Conservation (phyloP, 1,140 invertebrate genomes). For the Caerostris darwini region DNA sequence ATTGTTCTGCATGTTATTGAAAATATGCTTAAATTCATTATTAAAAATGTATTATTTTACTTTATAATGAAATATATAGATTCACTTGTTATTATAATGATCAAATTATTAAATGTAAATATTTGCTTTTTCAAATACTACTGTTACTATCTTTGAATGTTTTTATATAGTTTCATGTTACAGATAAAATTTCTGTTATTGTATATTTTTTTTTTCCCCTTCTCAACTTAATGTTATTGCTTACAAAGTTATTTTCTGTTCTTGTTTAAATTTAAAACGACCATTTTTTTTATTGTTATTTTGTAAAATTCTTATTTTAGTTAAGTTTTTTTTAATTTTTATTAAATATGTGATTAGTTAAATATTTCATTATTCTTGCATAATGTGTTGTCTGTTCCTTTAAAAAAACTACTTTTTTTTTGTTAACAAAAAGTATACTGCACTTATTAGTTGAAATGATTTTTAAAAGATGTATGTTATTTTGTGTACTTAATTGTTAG, state of each 20-base stretch:
- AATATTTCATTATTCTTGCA: not conserved
- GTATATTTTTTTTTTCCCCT: too few species aligned
- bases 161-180: too few species aligned
- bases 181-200: too few species aligned
- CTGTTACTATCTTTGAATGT: too few species aligned
- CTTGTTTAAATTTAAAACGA: too few species aligned
- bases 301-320: too few species aligned
- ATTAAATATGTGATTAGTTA: not conserved
- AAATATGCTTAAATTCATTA: not conserved
- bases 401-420: not conserved
- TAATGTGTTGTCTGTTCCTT: not conserved
- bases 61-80: not conserved
- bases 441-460: not conserved
- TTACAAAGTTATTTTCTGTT: too few species aligned
- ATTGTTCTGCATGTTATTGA: slow-evolving; percentile 12
- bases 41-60: not conserved
- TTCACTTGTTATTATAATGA: not conserved
- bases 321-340: not conserved
- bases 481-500: not conserved
- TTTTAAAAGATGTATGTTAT: slow-evolving; percentile 1
- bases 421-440: not conserved
- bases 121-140: too few species aligned
- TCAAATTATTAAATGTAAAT: slow-evolving; percentile 32
- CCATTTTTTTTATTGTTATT: too few species aligned
- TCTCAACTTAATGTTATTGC: too few species aligned